Conservation (phyloP, 1,140 invertebrate genomes). For the Penaeus chinensis region DNA sequence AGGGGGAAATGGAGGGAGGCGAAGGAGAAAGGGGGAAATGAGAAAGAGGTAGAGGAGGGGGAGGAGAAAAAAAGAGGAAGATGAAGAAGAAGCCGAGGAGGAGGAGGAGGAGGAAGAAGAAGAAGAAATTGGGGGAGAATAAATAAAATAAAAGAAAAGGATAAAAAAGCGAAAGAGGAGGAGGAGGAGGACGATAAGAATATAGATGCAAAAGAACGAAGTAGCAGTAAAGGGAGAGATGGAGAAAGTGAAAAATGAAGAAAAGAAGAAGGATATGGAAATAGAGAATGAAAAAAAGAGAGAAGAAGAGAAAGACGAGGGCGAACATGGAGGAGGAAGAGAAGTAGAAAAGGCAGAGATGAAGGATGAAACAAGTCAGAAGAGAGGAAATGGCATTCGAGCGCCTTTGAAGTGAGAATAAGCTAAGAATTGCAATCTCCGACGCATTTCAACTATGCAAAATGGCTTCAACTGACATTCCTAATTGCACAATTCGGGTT, state of each 20-base stretch:
- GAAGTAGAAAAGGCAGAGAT: no score
- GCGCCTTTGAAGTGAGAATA: no score
- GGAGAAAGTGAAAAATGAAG: background rate
- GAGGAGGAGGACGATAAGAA: background rate
- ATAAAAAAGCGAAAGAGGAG: background rate
- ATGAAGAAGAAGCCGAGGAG: background rate
- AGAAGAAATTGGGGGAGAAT: background rate
- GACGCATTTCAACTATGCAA: no score
- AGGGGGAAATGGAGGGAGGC: background rate
- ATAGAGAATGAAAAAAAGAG: background rate
- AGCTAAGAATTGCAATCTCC: no score
- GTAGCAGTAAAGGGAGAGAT: background rate
- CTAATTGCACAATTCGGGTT: no score
- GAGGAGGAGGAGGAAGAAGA: background rate
- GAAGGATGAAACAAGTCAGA: no score
- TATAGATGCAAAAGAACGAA: background rate
- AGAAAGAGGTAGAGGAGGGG: background rate
- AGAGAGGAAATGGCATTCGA: no score
- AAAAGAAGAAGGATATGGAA: background rate
- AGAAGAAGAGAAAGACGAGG: background rate
- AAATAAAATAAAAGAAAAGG: background rate
- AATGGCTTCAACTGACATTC: no score
- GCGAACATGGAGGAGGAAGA: background rate
- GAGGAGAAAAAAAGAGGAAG: background rate
- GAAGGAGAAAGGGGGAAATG: background rate